A percentile compares a stretch with the other conserved stretches of the same genome.
These are phyloP conservation scores for Pachymerium ferrugineum DNA, from an alignment of 2,888 invertebrate genomes.

Conservation along the genomic window DNA sequence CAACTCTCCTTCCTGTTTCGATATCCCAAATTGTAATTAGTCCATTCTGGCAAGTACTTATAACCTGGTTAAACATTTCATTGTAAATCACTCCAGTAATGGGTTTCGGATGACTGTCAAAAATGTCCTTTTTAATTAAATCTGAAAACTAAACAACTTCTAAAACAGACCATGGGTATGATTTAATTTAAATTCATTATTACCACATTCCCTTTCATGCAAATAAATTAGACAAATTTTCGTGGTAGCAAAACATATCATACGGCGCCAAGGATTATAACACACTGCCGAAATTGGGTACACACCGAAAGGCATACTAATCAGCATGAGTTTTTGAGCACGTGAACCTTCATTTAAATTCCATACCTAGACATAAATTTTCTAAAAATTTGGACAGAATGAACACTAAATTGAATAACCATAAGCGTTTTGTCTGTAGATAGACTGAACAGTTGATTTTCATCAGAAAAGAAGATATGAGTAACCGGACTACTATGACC, in stretches of 20 bases:
- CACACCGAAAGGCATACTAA: neutral
- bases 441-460: neutral
- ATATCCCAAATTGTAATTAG: neutral
- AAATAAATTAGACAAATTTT: neutral
- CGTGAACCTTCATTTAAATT: neutral
- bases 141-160: too few relatives aligned
- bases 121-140: too few relatives aligned
- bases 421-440: neutral
- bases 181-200: too few relatives aligned
- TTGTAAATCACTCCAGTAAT: neutral
- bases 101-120: neutral
- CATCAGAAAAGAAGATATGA: neutral
- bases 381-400: neutral
- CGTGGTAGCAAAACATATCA: neutral
- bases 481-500: neutral
- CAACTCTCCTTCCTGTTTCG: neutral
- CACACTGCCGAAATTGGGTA: neutral
- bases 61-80: neutral
- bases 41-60: neutral
- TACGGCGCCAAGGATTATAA: neutral
- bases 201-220: neutral
- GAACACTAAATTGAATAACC: neutral
- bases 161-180: too few relatives aligned
- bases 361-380: neutral
- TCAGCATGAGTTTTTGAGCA: neutral